Percentiles rank a stretch among this genome's conserved stretches.
Evolutionary conservation across 2,797 vertebrate species (phyloP).

Genomic region (Natrix natrix): DNA sequence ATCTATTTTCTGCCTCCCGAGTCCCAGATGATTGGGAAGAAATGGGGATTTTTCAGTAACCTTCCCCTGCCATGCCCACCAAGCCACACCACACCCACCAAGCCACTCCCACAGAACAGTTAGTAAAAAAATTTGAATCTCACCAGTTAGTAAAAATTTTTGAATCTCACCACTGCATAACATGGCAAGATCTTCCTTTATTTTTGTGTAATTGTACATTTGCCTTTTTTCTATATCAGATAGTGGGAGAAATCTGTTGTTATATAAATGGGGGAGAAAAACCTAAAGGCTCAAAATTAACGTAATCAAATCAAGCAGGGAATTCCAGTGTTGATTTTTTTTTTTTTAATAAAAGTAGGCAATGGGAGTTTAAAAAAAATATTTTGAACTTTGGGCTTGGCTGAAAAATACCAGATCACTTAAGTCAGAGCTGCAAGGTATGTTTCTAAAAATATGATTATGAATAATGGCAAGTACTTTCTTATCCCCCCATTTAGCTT

Average conservation of each 20-base stretch:
- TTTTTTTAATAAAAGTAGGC: constrained; percentile 4
- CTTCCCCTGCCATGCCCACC: no score
- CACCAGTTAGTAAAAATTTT: no score
- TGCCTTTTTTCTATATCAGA: background rate
- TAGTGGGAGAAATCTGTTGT: constrained; percentile 18
- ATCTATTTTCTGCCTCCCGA: no score
- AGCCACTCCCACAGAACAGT: no score
- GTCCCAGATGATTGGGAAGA: no score
- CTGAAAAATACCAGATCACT: constrained; percentile 60
- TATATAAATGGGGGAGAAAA: constrained; percentile 38
- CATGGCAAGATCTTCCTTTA: background rate
- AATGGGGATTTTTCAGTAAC: no score
- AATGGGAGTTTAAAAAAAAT: constrained; percentile 39
- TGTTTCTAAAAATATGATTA: constrained; percentile 46
- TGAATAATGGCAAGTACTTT: constrained; percentile 15
- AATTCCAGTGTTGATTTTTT: constrained; percentile 28
- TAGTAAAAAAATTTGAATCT: no score
- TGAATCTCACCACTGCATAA: background rate
- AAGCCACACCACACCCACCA: no score
- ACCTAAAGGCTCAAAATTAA: constrained; percentile 39
- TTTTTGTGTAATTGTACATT: background rate
- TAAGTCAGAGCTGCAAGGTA: constrained; percentile 61
- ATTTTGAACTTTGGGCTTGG: constrained; percentile 43
- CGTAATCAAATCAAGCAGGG: constrained; percentile 48
- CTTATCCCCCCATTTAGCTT: constrained; percentile 23